phyloP scores from a whole-genome alignment of 2,113 vertebrate genomes.

The Amphiprion ocellaris region DNA sequence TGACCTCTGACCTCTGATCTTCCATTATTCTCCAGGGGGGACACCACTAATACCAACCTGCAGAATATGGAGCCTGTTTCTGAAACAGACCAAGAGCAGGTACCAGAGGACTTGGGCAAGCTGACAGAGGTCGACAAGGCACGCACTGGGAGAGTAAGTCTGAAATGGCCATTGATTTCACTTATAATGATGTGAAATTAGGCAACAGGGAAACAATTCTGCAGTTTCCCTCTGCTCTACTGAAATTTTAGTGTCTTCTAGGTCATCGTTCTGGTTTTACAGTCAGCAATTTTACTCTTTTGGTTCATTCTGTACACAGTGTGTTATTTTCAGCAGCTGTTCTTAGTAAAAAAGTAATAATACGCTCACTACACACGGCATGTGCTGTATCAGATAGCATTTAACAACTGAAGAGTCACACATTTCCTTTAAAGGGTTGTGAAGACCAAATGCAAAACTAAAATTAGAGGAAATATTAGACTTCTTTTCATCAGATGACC shows the following conservation, averaged over 20 bases:
- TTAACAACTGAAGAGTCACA: no score
- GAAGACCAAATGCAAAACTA: no score
- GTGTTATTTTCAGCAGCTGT: no score
- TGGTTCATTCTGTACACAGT: not conserved
- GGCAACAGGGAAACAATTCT: not conserved
- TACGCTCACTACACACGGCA: no score
- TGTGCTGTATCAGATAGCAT: no score
- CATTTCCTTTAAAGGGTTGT: no score
- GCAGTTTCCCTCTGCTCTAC: not conserved
- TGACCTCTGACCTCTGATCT: conserved; percentile 45
- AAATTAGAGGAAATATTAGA: no score
- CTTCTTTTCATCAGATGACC: no score
- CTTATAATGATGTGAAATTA: not conserved
- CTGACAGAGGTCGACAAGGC: conserved; percentile 86
- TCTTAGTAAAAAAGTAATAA: no score
- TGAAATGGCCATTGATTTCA: not conserved
- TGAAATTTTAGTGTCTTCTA: not conserved
- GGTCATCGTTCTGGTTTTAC: conserved; percentile 1
- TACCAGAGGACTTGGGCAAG: conserved; percentile 85
- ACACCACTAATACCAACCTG: conserved; percentile 84
- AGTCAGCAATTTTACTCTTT: not conserved
- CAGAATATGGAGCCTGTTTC: conserved; percentile 85
- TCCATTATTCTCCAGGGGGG: conserved; percentile 75
- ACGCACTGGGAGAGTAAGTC: conserved; percentile 85
- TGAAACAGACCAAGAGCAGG: conserved; percentile 81